Percentiles rank a stretch among this genome's conserved stretches.
These are phyloP conservation scores for Neocrepidodera transversa DNA, from an alignment of 2,888 invertebrate genomes.

Conservation along the genomic window DNA sequence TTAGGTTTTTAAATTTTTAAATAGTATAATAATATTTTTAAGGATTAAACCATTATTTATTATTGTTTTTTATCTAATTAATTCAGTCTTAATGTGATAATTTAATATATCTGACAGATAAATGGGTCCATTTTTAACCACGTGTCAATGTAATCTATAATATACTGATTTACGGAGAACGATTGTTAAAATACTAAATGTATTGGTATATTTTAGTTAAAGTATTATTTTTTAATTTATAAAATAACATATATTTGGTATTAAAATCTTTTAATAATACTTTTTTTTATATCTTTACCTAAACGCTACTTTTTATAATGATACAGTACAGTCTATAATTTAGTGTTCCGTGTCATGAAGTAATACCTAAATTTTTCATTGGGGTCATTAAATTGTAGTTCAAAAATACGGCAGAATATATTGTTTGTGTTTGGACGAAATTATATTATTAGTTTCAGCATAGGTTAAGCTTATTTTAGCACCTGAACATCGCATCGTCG, in stretches of 20 bases:
- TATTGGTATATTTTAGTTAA: neutral
- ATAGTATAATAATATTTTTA: too few species aligned
- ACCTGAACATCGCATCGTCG: constrained; percentile 46
- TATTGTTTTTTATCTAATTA: constrained; percentile 12
- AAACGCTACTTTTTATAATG: too few species aligned
- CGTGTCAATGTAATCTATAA: neutral
- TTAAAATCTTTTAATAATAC: too few species aligned
- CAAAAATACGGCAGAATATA: neutral
- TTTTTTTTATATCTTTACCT: too few species aligned
- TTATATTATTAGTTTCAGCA: constrained; percentile 48
- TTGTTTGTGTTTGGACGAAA: neutral
- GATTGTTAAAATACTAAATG: neutral
- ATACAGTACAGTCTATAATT: too few species aligned
- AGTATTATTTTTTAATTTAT: neutral
- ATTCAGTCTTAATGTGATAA: neutral
- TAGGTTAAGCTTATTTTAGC: constrained; percentile 60
- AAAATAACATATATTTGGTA: neutral
- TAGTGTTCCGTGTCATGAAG: too few species aligned
- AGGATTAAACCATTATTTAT: too few species aligned
- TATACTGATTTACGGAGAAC: neutral
- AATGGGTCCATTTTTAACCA: neutral
- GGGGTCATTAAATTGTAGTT: too few species aligned
- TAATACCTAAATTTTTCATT: too few species aligned
- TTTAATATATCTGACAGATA: constrained; percentile 7
- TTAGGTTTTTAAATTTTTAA: too few species aligned